Base-by-base conservation (phyloP, 2,113 vertebrate genomes). In the Pyxicephalus adspersus region DNA sequence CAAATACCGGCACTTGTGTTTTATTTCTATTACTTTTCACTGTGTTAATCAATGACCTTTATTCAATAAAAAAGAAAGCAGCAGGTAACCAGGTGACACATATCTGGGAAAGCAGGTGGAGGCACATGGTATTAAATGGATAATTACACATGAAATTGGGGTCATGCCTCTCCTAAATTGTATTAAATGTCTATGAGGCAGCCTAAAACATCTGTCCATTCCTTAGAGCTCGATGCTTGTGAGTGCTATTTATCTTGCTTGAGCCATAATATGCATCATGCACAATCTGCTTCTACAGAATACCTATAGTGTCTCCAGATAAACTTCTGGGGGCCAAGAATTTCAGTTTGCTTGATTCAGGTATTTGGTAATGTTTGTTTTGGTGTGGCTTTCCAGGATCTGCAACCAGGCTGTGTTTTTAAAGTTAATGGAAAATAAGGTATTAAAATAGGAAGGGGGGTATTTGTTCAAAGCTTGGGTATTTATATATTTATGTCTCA, bases 131-230 rank as follows among this genome's bases (percentile, higher is more conserved):
- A 57, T 31, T 66, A 64, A 26, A 17, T 77, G 63, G 57, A 68
- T 68, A 78, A 78, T 78, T 78, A 68, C 52, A 58, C 13, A 78
- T 78, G 64, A 67, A 67, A 78, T 78, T 78, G 65, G 76, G 76
- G 76, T 78, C 76, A 67, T 65, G 52, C 28, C 76, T 57, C 52
- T 58, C 25, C 22, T 58, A 58, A 68, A 78, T 58, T 67, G 76
- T 31, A 67, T 78, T 31, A 68, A 78, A 45, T 68, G 76, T 78
- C 58, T 78, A 29, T 78, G 64, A 78, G 28, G 64, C 51, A 45
- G 13, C 26, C 31, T 77, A 26, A 26, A 78, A 58, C 76, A 78
- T 67, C 64, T 78, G 76, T 23, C 76, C 54, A 58, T 67, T 67
- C 64, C 52, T 34, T 15, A 20, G 52, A 78, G 52, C 64, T 58